Evolutionary conservation across 2,797 vertebrate species (phyloP), one percentile per base, ranked within the genome.

Genomic region (Siniperca obscura): DNA sequence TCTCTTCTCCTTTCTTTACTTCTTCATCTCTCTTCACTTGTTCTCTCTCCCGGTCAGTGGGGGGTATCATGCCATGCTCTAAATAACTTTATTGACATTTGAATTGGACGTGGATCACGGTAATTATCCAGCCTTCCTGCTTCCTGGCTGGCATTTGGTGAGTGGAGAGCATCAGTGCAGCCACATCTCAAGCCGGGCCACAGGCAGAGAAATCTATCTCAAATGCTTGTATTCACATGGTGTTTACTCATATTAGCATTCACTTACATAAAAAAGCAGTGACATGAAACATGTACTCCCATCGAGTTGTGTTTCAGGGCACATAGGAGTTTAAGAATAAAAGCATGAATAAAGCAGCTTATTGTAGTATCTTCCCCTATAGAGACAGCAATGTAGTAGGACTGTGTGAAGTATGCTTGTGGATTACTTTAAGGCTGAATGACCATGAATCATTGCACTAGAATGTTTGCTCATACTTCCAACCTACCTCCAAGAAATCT

Each of bases 61-160:
- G 61, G 10, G 48, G 76, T 40, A 48, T 88, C 82, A 84, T 88
- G 87, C 82, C 85, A 83, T 72, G 91, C 91, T 92, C 89, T 88
- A 92, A 92, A 94, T 92, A 91, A 91, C 92, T 92, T 91, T 92
- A 95, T 94, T 93, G 93, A 92, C 94, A 88, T 95, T 91, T 90
- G 86, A 93, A 93, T 93, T 90, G 91, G 91, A 90, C 87, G 83
- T 86, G 90, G 92, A 92, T 92, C 89, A 86, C 34, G 42, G 90
- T 93, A 94, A 94, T 94, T 91, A 94, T 85, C 89, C 85, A 80
- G 87, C 76, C 90, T 91, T 90, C 90, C 89, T 91, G 90, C 90
- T 90, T 91, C 85, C 89, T 90, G 88, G 89, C 89, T 80, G 74
- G 53, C 77, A 81, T 74, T 90, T 86, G 70, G 72, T 8, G 27